phyloP scores from a whole-genome alignment of 2,797 vertebrate genomes.

The Parotocinclus haroldoi region DNA sequence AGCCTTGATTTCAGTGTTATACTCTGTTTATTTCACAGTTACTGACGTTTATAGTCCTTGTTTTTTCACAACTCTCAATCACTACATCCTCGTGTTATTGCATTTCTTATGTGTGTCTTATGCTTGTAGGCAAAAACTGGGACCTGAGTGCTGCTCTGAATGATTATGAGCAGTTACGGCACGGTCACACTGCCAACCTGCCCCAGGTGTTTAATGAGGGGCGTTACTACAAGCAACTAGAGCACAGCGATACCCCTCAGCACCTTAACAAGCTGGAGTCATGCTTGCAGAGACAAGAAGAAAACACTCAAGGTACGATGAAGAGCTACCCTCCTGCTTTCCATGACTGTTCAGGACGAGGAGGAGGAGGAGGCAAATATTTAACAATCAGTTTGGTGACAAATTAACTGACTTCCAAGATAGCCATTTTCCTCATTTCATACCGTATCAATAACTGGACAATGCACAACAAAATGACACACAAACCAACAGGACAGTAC shows the following conservation, averaged over 20 bases:
- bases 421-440: background rate
- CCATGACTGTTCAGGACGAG: background rate
- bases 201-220: slow-evolving; percentile 95
- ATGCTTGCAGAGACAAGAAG: slow-evolving; percentile 86
- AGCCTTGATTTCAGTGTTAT: no score
- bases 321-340: background rate
- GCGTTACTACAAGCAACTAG: slow-evolving; percentile 81
- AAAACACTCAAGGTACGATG: slow-evolving; percentile 84
- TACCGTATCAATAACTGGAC: background rate
- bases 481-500: no score
- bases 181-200: slow-evolving; percentile 95
- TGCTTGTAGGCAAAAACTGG: slow-evolving; percentile 92
- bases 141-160: slow-evolving; percentile 93
- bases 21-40: no score
- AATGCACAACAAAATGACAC: no score
- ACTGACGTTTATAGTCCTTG: no score
- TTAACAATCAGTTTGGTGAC: background rate
- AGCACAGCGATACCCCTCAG: slow-evolving; percentile 77
- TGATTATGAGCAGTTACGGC: slow-evolving; percentile 95
- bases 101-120: slow-evolving; percentile 20
- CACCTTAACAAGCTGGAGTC: slow-evolving; percentile 82
- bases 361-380: background rate
- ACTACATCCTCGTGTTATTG: background rate
- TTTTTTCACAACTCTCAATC: background rate
- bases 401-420: background rate